Percentiles rank a stretch among this genome's conserved stretches.
These are phyloP conservation scores for Alligator mississippiensis DNA, from an alignment of 2,113 vertebrate species.

Conservation along the genomic window DNA sequence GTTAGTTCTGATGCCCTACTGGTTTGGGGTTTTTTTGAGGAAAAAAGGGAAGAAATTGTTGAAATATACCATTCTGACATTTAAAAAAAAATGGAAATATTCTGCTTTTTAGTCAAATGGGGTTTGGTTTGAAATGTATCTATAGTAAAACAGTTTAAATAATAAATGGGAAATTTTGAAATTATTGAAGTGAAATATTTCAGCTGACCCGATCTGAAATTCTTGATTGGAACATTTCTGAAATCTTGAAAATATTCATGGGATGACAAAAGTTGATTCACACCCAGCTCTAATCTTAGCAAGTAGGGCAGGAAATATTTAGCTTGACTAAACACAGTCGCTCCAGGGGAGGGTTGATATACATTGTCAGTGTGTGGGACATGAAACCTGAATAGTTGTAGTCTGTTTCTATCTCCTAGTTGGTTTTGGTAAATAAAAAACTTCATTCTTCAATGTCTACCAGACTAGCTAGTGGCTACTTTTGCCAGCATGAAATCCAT, in stretches of 20 bases:
- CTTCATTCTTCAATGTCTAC: background rate
- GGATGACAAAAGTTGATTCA: constrained; percentile 16
- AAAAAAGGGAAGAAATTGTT: background rate
- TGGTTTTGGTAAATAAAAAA: background rate
- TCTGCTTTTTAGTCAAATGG: background rate
- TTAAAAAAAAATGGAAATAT: background rate
- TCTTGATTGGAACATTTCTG: background rate
- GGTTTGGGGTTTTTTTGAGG: no score
- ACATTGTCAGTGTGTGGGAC: background rate
- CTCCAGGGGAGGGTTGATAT: background rate
- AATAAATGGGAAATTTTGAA: background rate
- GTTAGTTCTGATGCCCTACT: background rate
- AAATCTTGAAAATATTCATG: background rate
- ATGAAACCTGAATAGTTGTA: constrained; percentile 6
- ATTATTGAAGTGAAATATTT: background rate
- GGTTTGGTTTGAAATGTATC: background rate
- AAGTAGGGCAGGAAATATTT: constrained; percentile 23
- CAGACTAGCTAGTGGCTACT: background rate
- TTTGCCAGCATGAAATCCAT: background rate
- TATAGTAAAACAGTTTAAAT: background rate
- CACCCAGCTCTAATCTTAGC: background rate
- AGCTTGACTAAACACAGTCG: background rate
- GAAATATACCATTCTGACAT: background rate
- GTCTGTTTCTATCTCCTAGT: background rate
- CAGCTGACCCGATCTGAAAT: background rate